These are phyloP conservation scores for Heterocephalus glaber DNA, from an alignment of 2,113 vertebrate species.

Conservation along the genomic window DNA sequence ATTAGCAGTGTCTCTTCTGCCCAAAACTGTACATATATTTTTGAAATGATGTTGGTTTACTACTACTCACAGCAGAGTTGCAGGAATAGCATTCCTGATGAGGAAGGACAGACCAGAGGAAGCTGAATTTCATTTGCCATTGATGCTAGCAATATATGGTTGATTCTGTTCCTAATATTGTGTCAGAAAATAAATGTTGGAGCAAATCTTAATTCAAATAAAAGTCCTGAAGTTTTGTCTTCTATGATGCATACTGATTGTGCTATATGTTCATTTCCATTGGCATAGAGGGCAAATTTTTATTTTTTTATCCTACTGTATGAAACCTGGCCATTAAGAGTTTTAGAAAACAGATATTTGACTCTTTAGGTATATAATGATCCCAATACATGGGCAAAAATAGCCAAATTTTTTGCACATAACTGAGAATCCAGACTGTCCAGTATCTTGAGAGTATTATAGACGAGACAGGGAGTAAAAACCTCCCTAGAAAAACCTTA, in stretches of 20 bases:
- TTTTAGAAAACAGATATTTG: not conserved
- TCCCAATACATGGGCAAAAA: not conserved
- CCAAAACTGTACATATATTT: not conserved
- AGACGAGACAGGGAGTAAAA: not conserved
- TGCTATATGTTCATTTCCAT: not conserved
- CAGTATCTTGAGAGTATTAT: not conserved
- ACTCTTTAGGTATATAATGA: not conserved
- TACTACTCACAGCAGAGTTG: not conserved
- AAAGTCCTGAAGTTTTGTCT: not conserved
- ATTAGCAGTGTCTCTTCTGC: not conserved
- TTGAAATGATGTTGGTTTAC: not conserved
- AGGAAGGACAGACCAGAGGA: not conserved
- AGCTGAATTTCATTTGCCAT: not conserved
- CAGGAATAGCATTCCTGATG: not conserved
- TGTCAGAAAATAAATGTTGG: not conserved
- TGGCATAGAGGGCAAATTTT: not conserved
- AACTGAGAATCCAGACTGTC: not conserved
- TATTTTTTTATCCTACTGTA: not conserved
- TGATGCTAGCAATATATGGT: not conserved
- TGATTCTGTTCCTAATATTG: not conserved
- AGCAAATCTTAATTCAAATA: conserved; percentile 3
- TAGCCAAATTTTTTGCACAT: not conserved
- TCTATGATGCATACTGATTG: not conserved
- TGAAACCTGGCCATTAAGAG: not conserved
- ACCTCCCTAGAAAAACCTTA: not conserved